Base-by-base conservation (phyloP, 2,888 invertebrate species). In the Perdita meconis region DNA sequence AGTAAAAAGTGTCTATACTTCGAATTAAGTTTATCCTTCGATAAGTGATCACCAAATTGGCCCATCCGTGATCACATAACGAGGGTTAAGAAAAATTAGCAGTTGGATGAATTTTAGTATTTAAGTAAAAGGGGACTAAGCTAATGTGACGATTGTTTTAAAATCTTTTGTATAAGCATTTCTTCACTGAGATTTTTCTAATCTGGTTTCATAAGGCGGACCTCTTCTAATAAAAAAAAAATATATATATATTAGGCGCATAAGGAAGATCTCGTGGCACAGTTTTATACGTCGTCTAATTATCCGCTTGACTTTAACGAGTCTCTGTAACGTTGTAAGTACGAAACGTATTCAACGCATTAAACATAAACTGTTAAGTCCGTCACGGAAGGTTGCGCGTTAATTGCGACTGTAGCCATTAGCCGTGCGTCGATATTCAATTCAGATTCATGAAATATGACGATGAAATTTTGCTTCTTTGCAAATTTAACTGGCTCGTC, bases 281-380 rank as follows among this genome's bases (percentile, higher is more conserved):
- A 55, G 12, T 70, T 65, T 55, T 47, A 60, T 42, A 36, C 67
- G 59, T 24, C 55, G 57, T 30, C 30, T 30, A 59, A 72, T 68
- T 68, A 42, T 24, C 26, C 6, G 24, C 24, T 30, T 19, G 47
- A 26, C 34, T 44, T 44, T 59, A 67, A 59, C 51, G 42, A 53
- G 36, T n/a, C 44, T n/a, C 68, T 51, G 57, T 16, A 19, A 24
- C 16, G 34, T 19, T 24, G 10, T 12, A 42, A 47, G 19, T 22
- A 24, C 63, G 64, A 40, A 64, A 47, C 34, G 26, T 6, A 26
- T 22, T 57, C 13, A 1, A 8, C 8, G 12, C 42, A 36, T 44
- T 26, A 42, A 63, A 53, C 24, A 42, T 13, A 44, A 53, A 42
- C 22, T 13, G 42, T 53, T 13, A 13, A 24, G 63, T n/a, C 42